Evolutionary conservation across 2,113 vertebrate genomes (phyloP), one percentile per base, ranked within the genome.

Genomic region (Calidris pygmaea): DNA sequence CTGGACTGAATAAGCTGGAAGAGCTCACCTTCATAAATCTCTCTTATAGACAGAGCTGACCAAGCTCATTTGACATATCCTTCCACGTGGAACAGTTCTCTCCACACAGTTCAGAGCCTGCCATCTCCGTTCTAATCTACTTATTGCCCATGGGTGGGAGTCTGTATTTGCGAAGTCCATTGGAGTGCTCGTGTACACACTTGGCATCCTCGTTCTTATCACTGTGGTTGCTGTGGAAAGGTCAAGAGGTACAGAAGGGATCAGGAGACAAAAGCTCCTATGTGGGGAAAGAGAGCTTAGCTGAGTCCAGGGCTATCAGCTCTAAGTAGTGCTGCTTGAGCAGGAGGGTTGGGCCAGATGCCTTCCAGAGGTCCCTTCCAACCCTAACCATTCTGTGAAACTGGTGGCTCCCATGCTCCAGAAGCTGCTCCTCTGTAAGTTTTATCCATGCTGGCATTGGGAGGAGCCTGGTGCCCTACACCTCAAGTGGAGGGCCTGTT

Each of bases 381-480:
- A 7, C 27, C 37, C 72, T n/a, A 66, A 6, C n/a, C 12, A 5
- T 43, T 29, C 23, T 30, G 21, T 74, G 71, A 66, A 79, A 29
- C 10, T 1, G 0, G 29, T 70, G 30, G 27, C 29, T 52, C 35
- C 55, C 6, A 2, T 27, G 62, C 56, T 66, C 5, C n/a, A 17
- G 80, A 88, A 71, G 26, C 45, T 76, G 24, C 29, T 77, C 15
- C 77, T 43, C 43, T 34, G 0, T 6, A 39, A 62, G 12, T 74
- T 34, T 50, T 70, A 9, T 45, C 80, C 32, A 13, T 0, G 0
- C 15, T 72, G 45, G 34, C 30, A 2, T 56, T 80, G 32, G 22
- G 22, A 65, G 35, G 48, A 55, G 22, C n/a, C 24, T 55, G n/a
- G 5, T 7, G 71, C n/a, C 7, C 3, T 45, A 39, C 10, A 10